These are phyloP conservation scores for Varecia variegata DNA, from an alignment of 2,797 vertebrate species.

Conservation along the genomic window DNA sequence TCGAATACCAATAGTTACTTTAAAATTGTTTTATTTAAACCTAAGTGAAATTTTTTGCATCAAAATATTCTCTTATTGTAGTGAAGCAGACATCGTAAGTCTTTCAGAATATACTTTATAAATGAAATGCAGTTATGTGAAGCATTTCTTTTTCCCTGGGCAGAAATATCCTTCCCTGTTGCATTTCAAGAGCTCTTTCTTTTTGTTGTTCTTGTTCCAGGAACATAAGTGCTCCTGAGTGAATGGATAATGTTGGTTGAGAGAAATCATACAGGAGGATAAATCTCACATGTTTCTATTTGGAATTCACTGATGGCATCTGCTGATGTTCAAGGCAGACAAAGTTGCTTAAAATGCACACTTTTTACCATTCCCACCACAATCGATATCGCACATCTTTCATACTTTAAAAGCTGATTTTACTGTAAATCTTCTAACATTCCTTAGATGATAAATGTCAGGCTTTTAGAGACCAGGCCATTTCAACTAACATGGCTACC, in stretches of 20 bases:
- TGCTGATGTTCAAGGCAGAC: conserved; percentile 77
- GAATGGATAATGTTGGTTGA: conserved; percentile 59
- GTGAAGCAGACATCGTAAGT: neutral
- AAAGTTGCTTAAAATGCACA: conserved; percentile 82
- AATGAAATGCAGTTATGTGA: conserved; percentile 27
- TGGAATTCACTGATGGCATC: conserved; percentile 79
- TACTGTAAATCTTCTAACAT: conserved; percentile 83
- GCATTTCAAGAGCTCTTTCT: conserved; percentile 63
- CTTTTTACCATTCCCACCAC: conserved; percentile 76
- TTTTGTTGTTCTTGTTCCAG: conserved; percentile 70
- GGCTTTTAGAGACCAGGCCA: conserved; percentile 72
- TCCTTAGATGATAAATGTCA: conserved; percentile 81
- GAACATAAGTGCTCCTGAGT: conserved; percentile 65
- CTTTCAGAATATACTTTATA: neutral
- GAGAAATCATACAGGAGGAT: conserved; percentile 55
- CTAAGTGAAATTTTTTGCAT: neutral
- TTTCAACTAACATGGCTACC: conserved; percentile 67
- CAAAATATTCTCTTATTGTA: neutral
- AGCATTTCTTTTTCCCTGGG: conserved; percentile 29
- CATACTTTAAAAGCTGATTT: conserved; percentile 84
- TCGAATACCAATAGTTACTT: neutral
- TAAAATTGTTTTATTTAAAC: conserved; percentile 14
- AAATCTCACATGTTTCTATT: conserved; percentile 78
- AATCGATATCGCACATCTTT: conserved; percentile 81
- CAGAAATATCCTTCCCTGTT: conserved; percentile 50